Conservation (phyloP, 2,888 invertebrate species). For the Caenorhabditis becei region DNA sequence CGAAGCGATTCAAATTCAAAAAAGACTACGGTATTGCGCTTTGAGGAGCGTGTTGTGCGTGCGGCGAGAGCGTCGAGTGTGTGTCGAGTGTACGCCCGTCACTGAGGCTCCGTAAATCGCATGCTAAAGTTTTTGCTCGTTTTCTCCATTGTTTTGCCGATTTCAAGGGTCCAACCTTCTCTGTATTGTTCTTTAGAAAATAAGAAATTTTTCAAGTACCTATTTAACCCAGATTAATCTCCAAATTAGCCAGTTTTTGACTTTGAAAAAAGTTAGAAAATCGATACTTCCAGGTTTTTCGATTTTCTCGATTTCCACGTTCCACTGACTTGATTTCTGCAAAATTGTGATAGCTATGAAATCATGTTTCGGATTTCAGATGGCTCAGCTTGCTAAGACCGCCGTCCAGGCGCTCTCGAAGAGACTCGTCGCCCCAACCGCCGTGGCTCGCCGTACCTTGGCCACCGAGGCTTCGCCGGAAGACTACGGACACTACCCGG, state of each 20-base stretch:
- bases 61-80: slow-evolving; percentile 30
- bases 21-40: slow-evolving; percentile 23
- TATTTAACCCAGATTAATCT: not conserved
- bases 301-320: too few relatives aligned
- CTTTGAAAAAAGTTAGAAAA: not conserved
- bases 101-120: slow-evolving; percentile 56
- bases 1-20: slow-evolving; percentile 34
- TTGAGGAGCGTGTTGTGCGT: slow-evolving; percentile 54
- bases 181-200: not conserved
- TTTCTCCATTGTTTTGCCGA: slow-evolving; percentile 22
- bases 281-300: not conserved
- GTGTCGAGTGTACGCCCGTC: slow-evolving; percentile 49
- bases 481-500: slow-evolving; percentile 84
- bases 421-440: slow-evolving; percentile 59
- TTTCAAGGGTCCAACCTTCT: slow-evolving; percentile 26
- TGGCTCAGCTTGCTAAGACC: slow-evolving; percentile 74
- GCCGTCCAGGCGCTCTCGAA: slow-evolving; percentile 69
- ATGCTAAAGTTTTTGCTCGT: slow-evolving; percentile 17
- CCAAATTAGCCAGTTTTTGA: not conserved
- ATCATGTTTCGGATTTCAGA: too few relatives aligned
- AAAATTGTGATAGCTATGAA: too few relatives aligned
- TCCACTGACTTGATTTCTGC: too few relatives aligned
- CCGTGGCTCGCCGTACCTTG: slow-evolving; percentile 67
- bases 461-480: slow-evolving; percentile 80
- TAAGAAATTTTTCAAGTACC: slow-evolving; percentile 12